phyloP scores from a whole-genome alignment of 2,797 vertebrate species.

The Anas georgica region DNA sequence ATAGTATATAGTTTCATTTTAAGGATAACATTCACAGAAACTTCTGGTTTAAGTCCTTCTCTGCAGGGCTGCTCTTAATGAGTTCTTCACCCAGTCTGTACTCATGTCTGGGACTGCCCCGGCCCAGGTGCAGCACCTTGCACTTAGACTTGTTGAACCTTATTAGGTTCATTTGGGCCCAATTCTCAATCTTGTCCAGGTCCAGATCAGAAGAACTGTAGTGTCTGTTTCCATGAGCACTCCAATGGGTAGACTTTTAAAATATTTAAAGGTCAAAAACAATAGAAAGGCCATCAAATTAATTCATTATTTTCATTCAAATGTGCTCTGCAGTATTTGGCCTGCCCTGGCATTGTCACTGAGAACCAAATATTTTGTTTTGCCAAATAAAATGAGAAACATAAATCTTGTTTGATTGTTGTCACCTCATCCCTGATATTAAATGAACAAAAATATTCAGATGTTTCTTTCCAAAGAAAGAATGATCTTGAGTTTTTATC shows the following conservation, averaged over 20 bases:
- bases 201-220: background rate
- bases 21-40: background rate
- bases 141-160: no score
- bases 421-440: background rate
- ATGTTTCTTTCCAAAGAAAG: background rate
- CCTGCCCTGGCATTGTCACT: background rate
- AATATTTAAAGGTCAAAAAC: background rate
- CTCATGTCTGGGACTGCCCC: no score
- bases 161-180: no score
- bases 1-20: background rate
- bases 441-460: background rate
- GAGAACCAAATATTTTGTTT: background rate
- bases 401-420: background rate
- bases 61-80: no score
- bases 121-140: no score
- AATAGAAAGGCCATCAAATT: background rate
- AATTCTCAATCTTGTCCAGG: background rate
- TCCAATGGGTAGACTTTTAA: background rate
- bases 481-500: background rate
- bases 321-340: background rate
- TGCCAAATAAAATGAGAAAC: background rate
- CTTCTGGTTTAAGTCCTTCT: background rate
- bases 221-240: background rate
- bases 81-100: no score
- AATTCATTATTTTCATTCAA: background rate